phyloP scores from a whole-genome alignment of 2,888 invertebrate genomes.

The Orthonychiurus folsomi region DNA sequence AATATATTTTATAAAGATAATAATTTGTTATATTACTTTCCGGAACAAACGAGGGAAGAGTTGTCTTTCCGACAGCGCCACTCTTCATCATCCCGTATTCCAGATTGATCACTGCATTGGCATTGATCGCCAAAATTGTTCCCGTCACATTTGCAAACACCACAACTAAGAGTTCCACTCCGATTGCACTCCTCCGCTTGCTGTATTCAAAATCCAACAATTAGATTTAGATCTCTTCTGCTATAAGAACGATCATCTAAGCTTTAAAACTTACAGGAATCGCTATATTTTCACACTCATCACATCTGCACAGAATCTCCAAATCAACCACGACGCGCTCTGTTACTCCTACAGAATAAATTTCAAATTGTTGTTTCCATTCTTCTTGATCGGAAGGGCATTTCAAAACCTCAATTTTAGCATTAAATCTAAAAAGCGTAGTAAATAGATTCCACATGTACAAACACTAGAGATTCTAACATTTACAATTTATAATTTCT shows the following conservation, averaged over 20 bases:
- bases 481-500: too few relatives aligned
- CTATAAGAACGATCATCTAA: too few relatives aligned
- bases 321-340: conserved; percentile 79
- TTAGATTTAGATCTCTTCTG: conserved; percentile 2
- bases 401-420: conserved; percentile 52
- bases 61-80: neutral
- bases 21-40: conserved; percentile 1
- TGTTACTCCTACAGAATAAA: conserved; percentile 86
- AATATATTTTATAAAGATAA: neutral
- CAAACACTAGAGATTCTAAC: neutral
- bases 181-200: conserved; percentile 3
- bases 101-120: conserved; percentile 2
- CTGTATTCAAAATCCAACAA: neutral
- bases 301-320: conserved; percentile 88
- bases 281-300: conserved; percentile 52
- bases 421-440: conserved; percentile 7
- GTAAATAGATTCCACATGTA: neutral
- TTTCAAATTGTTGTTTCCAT: conserved; percentile 73
- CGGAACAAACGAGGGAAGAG: conserved; percentile 11
- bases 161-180: conserved; percentile 9
- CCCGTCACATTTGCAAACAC: conserved; percentile 11
- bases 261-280: neutral
- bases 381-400: conserved; percentile 74
- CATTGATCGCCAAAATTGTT: conserved; percentile 5
- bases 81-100: conserved; percentile 9